Evolutionary conservation across 2,113 vertebrate species (phyloP), one percentile per base, ranked within the genome.

Genomic region (Melanostigma gelatinosum): DNA sequence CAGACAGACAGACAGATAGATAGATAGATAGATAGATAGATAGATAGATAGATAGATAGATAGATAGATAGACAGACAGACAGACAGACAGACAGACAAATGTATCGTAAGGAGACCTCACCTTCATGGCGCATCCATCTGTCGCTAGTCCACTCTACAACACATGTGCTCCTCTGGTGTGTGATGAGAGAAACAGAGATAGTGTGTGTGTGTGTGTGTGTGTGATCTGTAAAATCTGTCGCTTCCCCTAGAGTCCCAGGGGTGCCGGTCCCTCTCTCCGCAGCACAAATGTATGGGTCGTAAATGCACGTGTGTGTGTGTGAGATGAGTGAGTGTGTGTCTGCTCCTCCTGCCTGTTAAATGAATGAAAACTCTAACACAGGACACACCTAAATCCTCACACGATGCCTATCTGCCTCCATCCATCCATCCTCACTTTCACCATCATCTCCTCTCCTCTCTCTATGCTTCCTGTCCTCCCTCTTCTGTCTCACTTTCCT

Each of bases 71-170:
- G n/a, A n/a, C n/a, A n/a, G n/a, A n/a, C n/a, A n/a, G n/a, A n/a
- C n/a, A n/a, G n/a, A n/a, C n/a, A n/a, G n/a, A n/a, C n/a, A n/a
- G n/a, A n/a, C n/a, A n/a, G n/a, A 68, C 27, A 65, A n/a, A 66
- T 42, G 1, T 27, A 71, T n/a, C 48, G 32, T 58, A 18, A 48
- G 9, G 0, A 73, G 46, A 71, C 16, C 91, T 92, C 84, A 94
- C 93, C 92, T 94, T 94, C 93, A 94, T 94, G 88, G 46, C 2
- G 85, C 54, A 75, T 90, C 85, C 77, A 75, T 84, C 73, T 46
- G 73, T 75, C 61, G 63, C 42, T 38, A 9, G 52, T 91, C 83
- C 82, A 71, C 84, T 86, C 32, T 67, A 34, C 80, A 76, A 84
- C 78, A 90, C 88, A 86, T 75, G 79, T 82, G 86, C 55, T 64